A percentile compares a stretch with the other conserved stretches of the same genome.
These are phyloP conservation scores for Nannoperca australis DNA, from an alignment of 2,797 vertebrate genomes.

Conservation along the genomic window DNA sequence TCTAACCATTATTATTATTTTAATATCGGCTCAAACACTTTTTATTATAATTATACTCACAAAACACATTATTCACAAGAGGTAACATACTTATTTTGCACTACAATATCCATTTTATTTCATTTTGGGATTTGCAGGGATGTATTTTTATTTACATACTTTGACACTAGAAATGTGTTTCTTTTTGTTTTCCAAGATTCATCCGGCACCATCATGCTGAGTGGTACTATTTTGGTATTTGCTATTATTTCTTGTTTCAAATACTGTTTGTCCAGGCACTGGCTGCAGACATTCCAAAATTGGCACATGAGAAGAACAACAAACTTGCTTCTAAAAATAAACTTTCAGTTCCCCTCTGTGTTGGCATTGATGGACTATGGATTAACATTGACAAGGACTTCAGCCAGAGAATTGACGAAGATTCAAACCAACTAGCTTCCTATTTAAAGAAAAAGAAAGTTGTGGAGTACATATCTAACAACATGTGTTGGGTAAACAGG, in stretches of 20 bases:
- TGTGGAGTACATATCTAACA: slow-evolving; percentile 8
- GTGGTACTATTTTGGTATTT: slow-evolving; percentile 32
- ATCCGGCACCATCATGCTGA: background rate
- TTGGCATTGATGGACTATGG: slow-evolving; percentile 54
- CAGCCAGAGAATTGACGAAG: slow-evolving; percentile 29
- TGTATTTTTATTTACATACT: slow-evolving; percentile 1
- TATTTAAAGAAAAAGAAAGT: slow-evolving; percentile 25
- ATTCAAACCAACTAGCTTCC: slow-evolving; percentile 28
- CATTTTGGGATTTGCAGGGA: background rate
- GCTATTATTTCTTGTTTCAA: slow-evolving; percentile 31
- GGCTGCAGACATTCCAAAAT: slow-evolving; percentile 54
- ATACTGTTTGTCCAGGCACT: slow-evolving; percentile 25
- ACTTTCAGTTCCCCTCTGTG: slow-evolving; percentile 29
- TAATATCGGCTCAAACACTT: background rate
- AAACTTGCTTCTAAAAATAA: slow-evolving; percentile 65
- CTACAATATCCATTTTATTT: background rate
- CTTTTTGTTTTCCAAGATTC: background rate
- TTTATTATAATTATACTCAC: background rate
- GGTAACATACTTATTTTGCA: background rate
- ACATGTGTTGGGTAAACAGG: background rate
- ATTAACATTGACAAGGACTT: slow-evolving; percentile 58
- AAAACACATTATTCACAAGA: background rate
- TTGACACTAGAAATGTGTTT: background rate
- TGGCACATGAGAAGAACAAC: slow-evolving; percentile 49
- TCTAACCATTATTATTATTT: background rate